These are phyloP conservation scores for Ormia ochracea DNA, from an alignment of 2,888 invertebrate species.

Conservation along the genomic window DNA sequence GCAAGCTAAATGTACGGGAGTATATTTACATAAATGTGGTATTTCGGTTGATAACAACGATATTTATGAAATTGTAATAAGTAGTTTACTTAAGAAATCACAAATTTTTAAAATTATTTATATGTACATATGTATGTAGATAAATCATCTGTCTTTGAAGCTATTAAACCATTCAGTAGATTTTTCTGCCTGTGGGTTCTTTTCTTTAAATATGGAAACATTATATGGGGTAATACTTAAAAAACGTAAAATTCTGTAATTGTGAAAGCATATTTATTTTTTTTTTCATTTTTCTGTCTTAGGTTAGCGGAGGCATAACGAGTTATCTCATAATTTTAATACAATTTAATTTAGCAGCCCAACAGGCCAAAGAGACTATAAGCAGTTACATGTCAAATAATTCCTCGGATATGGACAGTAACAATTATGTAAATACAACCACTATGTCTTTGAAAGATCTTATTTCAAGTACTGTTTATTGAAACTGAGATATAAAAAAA, in stretches of 20 bases:
- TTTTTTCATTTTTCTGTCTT: not conserved
- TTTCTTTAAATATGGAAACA: slow-evolving; percentile 77
- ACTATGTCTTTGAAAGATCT: not conserved
- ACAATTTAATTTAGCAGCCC: slow-evolving; percentile 77
- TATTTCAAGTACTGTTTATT: not conserved
- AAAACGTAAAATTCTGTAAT: not conserved
- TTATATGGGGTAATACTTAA: slow-evolving; percentile 72
- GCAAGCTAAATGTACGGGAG: slow-evolving; percentile 75
- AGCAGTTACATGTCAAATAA: slow-evolving; percentile 63
- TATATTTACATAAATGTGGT: slow-evolving; percentile 76
- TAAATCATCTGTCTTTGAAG: slow-evolving; percentile 76
- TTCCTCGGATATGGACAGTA: slow-evolving; percentile 59
- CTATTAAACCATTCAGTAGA: slow-evolving; percentile 76
- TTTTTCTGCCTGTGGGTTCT: slow-evolving; percentile 77
- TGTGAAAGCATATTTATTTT: not conserved
- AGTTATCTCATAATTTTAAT: slow-evolving; percentile 77
- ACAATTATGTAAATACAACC: not conserved
- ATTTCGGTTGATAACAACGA: slow-evolving; percentile 75
- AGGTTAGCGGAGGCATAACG: slow-evolving; percentile 76
- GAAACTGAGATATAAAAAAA: not conserved
- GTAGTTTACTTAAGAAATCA: not conserved
- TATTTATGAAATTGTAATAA: slow-evolving; percentile 74
- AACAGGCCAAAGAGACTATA: slow-evolving; percentile 73
- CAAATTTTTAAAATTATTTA: not conserved
- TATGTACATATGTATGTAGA: too few relatives aligned